Evolutionary conservation across 2,113 vertebrate species (phyloP).

Genomic region (Thymallus thymallus): DNA sequence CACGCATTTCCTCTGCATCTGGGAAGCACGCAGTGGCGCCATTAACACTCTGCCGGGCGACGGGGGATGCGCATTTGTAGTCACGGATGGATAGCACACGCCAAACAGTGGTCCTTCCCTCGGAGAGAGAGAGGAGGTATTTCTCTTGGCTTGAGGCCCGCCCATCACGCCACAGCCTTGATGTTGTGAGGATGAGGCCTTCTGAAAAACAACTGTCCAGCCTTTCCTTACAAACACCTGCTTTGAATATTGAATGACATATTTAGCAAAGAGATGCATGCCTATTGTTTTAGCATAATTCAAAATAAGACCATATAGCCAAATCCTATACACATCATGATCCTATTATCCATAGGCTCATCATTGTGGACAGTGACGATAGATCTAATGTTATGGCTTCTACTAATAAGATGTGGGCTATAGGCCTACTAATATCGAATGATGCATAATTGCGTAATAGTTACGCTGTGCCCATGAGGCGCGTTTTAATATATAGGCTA

Average conservation of each 20-base stretch:
- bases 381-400: background rate
- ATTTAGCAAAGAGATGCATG: background rate
- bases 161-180: constrained; percentile 4
- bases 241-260: background rate
- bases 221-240: background rate
- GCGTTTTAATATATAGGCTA: background rate
- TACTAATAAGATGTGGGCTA: background rate
- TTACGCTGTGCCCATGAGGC: background rate
- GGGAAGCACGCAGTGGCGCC: constrained; percentile 38
- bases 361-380: background rate
- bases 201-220: background rate
- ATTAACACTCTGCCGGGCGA: constrained; percentile 34
- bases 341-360: background rate
- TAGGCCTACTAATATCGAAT: background rate
- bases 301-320: background rate
- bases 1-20: constrained; percentile 54
- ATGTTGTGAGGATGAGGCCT: background rate
- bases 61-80: constrained; percentile 25
- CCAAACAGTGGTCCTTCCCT: constrained; percentile 30
- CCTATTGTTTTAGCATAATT: too few relatives aligned
- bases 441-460: background rate
- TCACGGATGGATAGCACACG: constrained; percentile 32
- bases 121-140: background rate
- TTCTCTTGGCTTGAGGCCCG: background rate
- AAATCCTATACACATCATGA: background rate